Percentiles rank a stretch among this genome's conserved stretches.
phyloP scores from a whole-genome alignment of 2,113 vertebrate species.

The Chiloscyllium plagiosum region DNA sequence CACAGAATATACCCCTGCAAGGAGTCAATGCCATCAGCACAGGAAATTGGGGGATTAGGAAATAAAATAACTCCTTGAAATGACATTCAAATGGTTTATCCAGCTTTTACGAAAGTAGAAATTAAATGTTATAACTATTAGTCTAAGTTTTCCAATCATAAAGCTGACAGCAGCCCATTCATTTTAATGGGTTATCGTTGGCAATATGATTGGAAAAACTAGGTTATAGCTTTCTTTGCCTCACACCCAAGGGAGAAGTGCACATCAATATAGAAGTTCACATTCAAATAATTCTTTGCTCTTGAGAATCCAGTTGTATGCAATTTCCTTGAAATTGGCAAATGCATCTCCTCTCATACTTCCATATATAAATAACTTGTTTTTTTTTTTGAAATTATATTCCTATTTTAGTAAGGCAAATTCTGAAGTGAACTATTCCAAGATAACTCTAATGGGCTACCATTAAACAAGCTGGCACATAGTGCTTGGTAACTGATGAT shows the following conservation, averaged over 20 bases:
- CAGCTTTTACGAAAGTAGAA: conserved; percentile 12
- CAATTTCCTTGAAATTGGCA: conserved; percentile 17
- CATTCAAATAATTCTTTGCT: conserved; percentile 20
- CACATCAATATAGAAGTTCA: conserved; percentile 1
- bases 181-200: conserved; percentile 27
- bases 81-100: background rate
- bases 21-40: background rate
- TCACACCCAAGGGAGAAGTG: background rate
- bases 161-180: conserved; percentile 16
- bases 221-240: background rate
- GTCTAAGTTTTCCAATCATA: conserved; percentile 16
- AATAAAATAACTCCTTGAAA: background rate
- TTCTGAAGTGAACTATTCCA: background rate
- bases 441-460: background rate
- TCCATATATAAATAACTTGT: background rate
- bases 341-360: background rate
- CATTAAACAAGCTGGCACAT: background rate
- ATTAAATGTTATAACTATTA: conserved; percentile 11
- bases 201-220: conserved; percentile 17
- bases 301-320: conserved; percentile 14
- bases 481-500: background rate
- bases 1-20: background rate
- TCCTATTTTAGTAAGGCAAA: background rate
- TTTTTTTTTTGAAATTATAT: background rate
- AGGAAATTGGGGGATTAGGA: conserved; percentile 16